phyloP scores from a whole-genome alignment of 2,797 vertebrate species.

The Numenius phaeopus region DNA sequence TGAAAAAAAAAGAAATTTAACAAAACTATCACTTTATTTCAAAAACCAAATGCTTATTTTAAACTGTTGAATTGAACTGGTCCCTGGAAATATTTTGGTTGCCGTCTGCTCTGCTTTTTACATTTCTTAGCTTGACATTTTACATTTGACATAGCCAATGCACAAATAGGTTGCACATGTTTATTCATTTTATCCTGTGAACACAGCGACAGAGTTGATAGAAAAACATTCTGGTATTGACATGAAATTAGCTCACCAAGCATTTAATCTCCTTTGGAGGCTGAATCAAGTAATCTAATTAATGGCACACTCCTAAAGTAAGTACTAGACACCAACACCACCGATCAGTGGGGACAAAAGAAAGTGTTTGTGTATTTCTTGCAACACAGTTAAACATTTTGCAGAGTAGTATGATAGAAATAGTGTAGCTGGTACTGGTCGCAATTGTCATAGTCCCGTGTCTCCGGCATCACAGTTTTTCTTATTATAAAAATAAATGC shows the following conservation, averaged over 20 bases:
- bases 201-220: neutral
- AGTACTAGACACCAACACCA: neutral
- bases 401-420: neutral
- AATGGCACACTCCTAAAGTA: neutral
- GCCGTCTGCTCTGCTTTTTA: neutral
- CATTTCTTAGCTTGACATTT: neutral
- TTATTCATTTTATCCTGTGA: conserved; percentile 5
- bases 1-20: neutral
- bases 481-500: neutral
- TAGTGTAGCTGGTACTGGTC: neutral
- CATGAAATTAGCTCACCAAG: conserved; percentile 4
- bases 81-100: neutral
- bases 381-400: neutral
- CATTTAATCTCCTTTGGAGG: neutral
- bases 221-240: conserved; percentile 4
- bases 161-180: neutral
- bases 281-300: neutral
- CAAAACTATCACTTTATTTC: neutral
- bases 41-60: neutral
- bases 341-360: neutral
- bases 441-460: neutral
- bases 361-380: neutral
- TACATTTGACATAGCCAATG: neutral
- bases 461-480: neutral
- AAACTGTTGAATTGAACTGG: neutral